Percentiles rank a stretch among this genome's conserved stretches.
Evolutionary conservation across 2,797 vertebrate species (phyloP).

Genomic region (Decapterus maruadsi): DNA sequence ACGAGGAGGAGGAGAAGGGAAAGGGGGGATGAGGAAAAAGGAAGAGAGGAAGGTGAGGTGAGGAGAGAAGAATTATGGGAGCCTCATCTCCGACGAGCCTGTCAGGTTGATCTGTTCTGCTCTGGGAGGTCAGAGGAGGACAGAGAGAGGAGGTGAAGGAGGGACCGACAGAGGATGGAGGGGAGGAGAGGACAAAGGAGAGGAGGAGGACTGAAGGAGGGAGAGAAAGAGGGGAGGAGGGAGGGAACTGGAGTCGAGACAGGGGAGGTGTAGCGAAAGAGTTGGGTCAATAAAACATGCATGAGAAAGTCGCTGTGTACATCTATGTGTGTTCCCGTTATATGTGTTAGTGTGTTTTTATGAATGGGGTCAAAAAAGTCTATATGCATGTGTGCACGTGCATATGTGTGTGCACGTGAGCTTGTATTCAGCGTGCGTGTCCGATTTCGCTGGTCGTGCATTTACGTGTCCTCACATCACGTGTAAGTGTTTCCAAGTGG

Average conservation of each 20-base stretch:
- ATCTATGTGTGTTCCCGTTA: conserved; percentile 15
- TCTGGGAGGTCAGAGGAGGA: conserved; percentile 42
- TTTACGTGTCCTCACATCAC: conserved; percentile 44
- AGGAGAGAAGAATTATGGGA: not conserved
- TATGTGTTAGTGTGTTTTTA: not conserved
- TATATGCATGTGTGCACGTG: not conserved
- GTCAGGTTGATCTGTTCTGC: conserved; percentile 40
- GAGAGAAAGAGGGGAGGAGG: conserved; percentile 1
- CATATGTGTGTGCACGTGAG: not conserved
- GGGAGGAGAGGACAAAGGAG: not conserved
- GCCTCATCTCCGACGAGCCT: not conserved
- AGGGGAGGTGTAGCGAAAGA: conserved; percentile 54
- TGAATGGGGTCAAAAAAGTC: no score
- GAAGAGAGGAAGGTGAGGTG: not conserved
- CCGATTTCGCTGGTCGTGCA: conserved; percentile 13
- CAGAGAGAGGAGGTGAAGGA: conserved; percentile 16
- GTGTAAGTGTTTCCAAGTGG: conserved; percentile 5
- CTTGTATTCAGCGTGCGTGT: not conserved
- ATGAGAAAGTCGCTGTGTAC: conserved; percentile 53
- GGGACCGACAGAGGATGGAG: not conserved
- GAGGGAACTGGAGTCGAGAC: conserved; percentile 21
- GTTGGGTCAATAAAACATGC: conserved; percentile 64
- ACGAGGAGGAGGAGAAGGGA: not conserved
- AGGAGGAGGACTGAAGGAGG: conserved; percentile 8
- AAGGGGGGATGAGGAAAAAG: not conserved